Evolutionary conservation across 2,888 invertebrate species (phyloP), one percentile per base, ranked within the genome.

Genomic region (Lutraria lutraria): DNA sequence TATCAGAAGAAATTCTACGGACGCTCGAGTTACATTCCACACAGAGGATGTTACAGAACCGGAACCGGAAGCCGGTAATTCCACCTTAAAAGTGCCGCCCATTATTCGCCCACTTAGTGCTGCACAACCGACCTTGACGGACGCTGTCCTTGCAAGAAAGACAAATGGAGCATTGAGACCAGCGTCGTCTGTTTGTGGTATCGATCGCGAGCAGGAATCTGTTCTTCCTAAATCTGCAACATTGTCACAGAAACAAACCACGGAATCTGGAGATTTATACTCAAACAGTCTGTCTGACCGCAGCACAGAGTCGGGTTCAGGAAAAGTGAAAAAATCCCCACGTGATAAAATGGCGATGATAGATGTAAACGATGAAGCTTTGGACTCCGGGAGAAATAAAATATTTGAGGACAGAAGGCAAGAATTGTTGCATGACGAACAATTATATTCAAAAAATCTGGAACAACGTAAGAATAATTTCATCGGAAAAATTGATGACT

Each of bases 391-490:
- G 8, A 76, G 87, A 80, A 83, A 16, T 56, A 83, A 80, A 81
- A 85, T 94, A 16, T 94, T 91, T 86, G 95, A 95, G 76, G 95
- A 95, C 81, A 90, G 95, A 21, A 93, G 95, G 12, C 93, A 94
- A 81, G 94, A 94, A 88, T 89, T 95, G 19, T 81, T 96, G 29
- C 93, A 94, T 80, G 93, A 94, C 52, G 95, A 96, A 92, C 88
- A 93, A 34, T 60, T 90, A 31, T 92, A 92, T 84, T 91, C 93
- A 12, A 82, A 88, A 31, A 90, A 89, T 13, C 88, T 96, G 43
- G 91, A 92, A 43, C 88, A 93, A 21, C 93, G 93, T 76, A 95
- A 95, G 52, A 90, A 94, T 76, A 87, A 89, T 3, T 95, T 95
- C 79, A 91, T 95, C 8, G 85, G 87, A 8, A 92, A 92, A 72